Evolutionary conservation across 2,113 vertebrate species (phyloP).

Genomic region (Agapornis roseicollis): DNA sequence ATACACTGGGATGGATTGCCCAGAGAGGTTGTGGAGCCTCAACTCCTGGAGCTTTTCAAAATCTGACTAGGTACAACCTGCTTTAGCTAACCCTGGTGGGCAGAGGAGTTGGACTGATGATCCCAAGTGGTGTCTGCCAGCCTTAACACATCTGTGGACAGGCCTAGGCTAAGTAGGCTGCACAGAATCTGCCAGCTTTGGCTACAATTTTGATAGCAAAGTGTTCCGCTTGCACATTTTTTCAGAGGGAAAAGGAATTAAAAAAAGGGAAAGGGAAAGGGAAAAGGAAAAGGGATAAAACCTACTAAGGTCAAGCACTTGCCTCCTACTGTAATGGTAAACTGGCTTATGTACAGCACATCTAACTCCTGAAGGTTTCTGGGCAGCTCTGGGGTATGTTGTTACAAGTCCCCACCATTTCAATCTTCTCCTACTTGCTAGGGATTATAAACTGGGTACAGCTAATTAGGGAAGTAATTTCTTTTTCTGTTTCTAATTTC

Average conservation of each 20-base stretch:
- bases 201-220: neutral
- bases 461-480: neutral
- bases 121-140: neutral
- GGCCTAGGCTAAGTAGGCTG: neutral
- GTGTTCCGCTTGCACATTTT: neutral
- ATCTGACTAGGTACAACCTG: neutral
- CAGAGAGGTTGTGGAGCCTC: neutral
- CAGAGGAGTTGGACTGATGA: neutral
- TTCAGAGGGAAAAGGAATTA: neutral
- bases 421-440: neutral
- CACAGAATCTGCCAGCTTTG: neutral
- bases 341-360: neutral
- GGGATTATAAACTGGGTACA: neutral
- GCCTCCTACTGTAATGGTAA: neutral
- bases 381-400: neutral
- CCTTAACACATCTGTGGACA: neutral
- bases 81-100: neutral
- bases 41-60: neutral
- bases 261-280: neutral
- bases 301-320: neutral
- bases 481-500: neutral
- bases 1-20: neutral
- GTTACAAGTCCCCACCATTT: neutral
- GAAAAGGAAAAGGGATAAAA: neutral
- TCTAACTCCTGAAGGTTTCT: neutral